Percentiles rank a stretch among this genome's conserved stretches.
Evolutionary conservation across 2,888 invertebrate genomes (phyloP).

Genomic region (Branchellion lobata): DNA sequence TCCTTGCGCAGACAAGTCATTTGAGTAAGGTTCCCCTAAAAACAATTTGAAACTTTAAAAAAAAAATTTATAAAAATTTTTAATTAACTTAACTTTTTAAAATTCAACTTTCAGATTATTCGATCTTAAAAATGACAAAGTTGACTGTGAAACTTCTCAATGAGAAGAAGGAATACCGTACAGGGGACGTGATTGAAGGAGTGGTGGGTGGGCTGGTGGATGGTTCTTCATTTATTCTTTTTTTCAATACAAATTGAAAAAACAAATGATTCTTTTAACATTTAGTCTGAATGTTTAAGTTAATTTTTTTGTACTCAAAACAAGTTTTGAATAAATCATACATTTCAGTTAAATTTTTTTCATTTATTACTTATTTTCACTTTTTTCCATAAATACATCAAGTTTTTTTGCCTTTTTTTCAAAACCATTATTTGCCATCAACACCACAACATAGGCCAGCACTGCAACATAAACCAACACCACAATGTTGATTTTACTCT

Average conservation of each 20-base stretch:
- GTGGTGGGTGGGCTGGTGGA: background rate
- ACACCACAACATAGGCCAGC: no score
- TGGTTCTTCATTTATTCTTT: no score
- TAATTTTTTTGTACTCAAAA: background rate
- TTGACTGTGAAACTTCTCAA: background rate
- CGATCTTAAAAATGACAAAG: background rate
- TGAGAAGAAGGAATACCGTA: background rate
- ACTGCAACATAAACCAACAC: no score
- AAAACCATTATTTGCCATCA: no score
- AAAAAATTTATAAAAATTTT: no score
- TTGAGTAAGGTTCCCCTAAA: no score
- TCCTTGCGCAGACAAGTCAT: no score
- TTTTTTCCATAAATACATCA: no score
- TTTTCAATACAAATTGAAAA: background rate
- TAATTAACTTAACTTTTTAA: background rate
- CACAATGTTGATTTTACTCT: no score
- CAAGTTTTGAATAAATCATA: background rate
- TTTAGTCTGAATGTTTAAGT: background rate
- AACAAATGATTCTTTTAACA: background rate
- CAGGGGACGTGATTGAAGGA: background rate
- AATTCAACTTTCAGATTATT: background rate
- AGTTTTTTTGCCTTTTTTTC: no score
- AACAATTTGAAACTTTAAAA: no score
- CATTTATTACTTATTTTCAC: background rate
- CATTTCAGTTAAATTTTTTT: no score